Conservation (phyloP, 2,113 vertebrate species). For the Phalacrocorax pelagicus region DNA sequence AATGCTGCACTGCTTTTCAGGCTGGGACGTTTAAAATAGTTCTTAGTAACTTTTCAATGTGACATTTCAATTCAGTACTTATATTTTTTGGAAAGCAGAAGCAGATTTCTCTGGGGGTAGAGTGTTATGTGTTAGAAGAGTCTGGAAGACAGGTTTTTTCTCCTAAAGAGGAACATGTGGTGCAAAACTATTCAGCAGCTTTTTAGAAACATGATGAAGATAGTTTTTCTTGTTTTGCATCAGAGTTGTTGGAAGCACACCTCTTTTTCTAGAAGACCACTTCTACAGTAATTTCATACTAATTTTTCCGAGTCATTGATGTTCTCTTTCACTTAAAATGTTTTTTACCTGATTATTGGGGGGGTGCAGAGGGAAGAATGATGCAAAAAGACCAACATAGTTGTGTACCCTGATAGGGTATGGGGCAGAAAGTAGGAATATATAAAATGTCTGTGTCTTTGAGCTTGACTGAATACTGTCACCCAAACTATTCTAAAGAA, state of each 20-base stretch:
- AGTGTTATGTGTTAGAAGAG: background rate
- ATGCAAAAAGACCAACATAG: background rate
- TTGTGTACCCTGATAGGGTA: background rate
- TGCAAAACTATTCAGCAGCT: background rate
- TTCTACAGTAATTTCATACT: background rate
- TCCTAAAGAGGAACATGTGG: background rate
- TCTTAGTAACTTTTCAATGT: background rate
- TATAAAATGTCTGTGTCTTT: background rate
- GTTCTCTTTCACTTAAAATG: background rate
- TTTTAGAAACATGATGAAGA: background rate
- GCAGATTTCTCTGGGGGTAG: constrained; percentile 3
- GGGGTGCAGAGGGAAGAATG: background rate
- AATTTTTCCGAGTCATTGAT: background rate
- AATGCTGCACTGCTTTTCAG: background rate
- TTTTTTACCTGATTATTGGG: background rate
- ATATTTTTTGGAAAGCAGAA: background rate
- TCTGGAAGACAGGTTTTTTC: background rate
- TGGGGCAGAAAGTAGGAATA: background rate
- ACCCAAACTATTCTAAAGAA: background rate
- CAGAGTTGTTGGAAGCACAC: background rate
- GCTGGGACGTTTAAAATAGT: background rate
- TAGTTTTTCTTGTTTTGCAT: background rate
- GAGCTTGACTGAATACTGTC: background rate
- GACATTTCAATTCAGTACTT: background rate
- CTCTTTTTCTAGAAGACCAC: background rate